Base-by-base conservation (phyloP, 1,140 invertebrate species). In the Ericerus pela region DNA sequence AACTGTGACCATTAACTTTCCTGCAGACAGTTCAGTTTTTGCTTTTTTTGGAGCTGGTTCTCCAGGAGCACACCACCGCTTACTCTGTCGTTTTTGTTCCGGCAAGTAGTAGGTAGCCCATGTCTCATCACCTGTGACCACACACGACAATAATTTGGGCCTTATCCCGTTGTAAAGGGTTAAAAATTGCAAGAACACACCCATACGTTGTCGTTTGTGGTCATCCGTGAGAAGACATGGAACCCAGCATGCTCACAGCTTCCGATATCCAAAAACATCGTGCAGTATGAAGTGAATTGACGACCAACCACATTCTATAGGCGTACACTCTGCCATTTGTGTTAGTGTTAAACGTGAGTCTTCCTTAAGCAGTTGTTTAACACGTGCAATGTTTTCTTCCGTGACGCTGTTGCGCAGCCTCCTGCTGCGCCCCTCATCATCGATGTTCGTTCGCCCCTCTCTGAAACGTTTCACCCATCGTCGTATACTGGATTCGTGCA, bases 61-160 rank as follows among this genome's bases (percentile, higher is more conserved):
- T 53, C 54, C 58, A 0, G 36, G 47, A 51, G 16, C 18, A 58
- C 24, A 59, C 65, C 63, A 69, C 62, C 69, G 61, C 60, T 61
- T 64, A 22, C 63, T 67, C 56, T 69, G 62, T 62, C 61, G 27
- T 52, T 71, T 69, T 6, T 53, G 58, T 58, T 70, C 64, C 28
- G 64, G 68, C 27, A 64, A 67, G 60, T 65, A 67, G 53, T 64
- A 58, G 51, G 68, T 62, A n/a, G 67, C 60, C 69, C 63, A 69
- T 33, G 67, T 72, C 66, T 70, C 65, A 61, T 69, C 65, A 1
- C 66, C 59, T 37, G 53, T 55, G 22, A 55, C 53, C 24, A 55
- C 41, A 38, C 33, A 22, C 12, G n/a, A 20, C 36, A 55, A 55
- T 28, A 55, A 41, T 10, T 55, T 27, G 28, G 37, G 22, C 1